Percentiles rank a stretch among this genome's conserved stretches.
Conservation (phyloP, 2,888 invertebrate genomes). For the Synanthedon tipuliformis region DNA sequence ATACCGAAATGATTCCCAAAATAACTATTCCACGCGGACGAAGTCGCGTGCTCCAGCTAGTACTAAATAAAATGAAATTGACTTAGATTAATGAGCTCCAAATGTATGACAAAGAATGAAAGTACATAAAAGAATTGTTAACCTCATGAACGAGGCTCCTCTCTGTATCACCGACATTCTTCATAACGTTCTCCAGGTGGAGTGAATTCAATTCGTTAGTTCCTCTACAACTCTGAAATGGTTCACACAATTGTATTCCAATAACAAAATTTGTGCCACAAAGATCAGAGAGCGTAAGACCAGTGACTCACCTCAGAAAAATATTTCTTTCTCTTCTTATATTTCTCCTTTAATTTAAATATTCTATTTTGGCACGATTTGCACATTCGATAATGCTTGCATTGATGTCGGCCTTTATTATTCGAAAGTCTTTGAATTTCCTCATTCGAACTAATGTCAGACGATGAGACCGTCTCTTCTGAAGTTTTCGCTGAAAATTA, state of each 20-base stretch:
- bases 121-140: conserved; percentile 4
- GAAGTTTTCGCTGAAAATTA: conserved; percentile 14
- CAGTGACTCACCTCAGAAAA: conserved; percentile 24
- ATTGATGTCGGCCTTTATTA: conserved; percentile 16
- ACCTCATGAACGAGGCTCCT: conserved; percentile 48
- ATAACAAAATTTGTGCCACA: too few species aligned
- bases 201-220: conserved; percentile 13
- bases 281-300: background rate
- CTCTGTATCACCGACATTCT: conserved; percentile 36
- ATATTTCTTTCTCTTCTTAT: conserved; percentile 27
- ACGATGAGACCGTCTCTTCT: conserved; percentile 17
- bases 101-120: too few species aligned
- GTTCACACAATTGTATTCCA: background rate
- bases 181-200: conserved; percentile 31
- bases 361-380: conserved; percentile 32
- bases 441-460: conserved; percentile 9
- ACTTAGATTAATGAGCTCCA: too few species aligned
- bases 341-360: conserved; percentile 24
- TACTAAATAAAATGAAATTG: too few species aligned
- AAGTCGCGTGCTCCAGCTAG: too few species aligned
- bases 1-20: too few species aligned
- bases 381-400: conserved; percentile 35
- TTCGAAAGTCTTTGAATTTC: background rate
- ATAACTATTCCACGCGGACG: too few species aligned
- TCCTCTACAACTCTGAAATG: conserved; percentile 33